Evolutionary conservation across 2,797 vertebrate genomes (phyloP), one percentile per base, ranked within the genome.

Genomic region (Dipus sagitta): DNA sequence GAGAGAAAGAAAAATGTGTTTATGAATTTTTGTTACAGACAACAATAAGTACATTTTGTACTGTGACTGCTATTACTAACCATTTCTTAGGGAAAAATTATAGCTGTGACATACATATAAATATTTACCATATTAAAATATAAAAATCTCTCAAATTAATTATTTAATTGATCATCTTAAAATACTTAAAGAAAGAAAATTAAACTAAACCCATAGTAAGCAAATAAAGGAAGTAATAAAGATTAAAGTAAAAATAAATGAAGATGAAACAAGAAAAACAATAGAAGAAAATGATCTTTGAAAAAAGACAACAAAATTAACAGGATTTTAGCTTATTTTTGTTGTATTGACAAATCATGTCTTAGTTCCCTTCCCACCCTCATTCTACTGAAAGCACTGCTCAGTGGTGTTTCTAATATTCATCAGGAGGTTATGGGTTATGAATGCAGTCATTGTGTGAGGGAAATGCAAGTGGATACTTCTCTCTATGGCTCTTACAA

Each of bases 201-300:
- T 38, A 71, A 86, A 86, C 23, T 32, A 65, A 90, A 54, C 76
- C 32, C 54, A 77, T 77, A 77, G 32, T 54, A 93, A 93, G 79
- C 17, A 62, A 93, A 88, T 78, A 67, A 82, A 54, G 15, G 28
- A 76, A 80, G 52, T 54, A 86, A 76, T 67, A 91, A 83, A 90
- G 52, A 54, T 54, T 28, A 32, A 21, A 68, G 38, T 88, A 34
- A 23, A 80, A 67, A 67, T 90, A 84, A 91, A 84, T 91, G 21
- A 75, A 42, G 38, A 42, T 68, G 47, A 79, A 58, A 84, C 23
- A 17, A 79, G 47, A 54, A 87, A 90, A 47, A 17, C 5, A 92
- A 86, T 38, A 30, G 13, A 76, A 18, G 64, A 82, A 72, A 47
- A 58, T 38, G 10, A 38, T 79, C 3, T 72, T 60, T 52, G 32